phyloP scores from a whole-genome alignment of 2,888 invertebrate genomes.

The Scaptomyza parva region DNA sequence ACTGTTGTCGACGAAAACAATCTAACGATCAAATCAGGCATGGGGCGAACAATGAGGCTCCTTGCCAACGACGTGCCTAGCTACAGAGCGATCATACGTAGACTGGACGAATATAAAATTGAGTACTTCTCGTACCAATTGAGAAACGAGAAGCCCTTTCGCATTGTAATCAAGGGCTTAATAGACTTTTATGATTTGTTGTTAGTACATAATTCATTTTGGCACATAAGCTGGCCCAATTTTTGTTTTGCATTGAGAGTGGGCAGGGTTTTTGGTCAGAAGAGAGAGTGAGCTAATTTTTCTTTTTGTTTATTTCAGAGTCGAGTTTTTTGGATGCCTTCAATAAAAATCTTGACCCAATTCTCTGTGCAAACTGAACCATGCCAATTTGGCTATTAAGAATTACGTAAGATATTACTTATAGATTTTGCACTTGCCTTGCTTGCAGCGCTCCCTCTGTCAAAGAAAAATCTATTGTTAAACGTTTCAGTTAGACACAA shows the following conservation, averaged over 20 bases:
- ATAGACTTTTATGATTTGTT: conserved; percentile 22
- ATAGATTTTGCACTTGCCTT: conserved; percentile 18
- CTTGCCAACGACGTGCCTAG: too few relatives aligned
- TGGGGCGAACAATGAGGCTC: too few relatives aligned
- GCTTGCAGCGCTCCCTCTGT: neutral
- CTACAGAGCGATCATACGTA: too few relatives aligned
- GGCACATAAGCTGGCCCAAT: conserved; percentile 28
- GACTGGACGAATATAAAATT: too few relatives aligned
- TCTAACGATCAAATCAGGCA: too few relatives aligned
- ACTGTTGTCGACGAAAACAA: too few relatives aligned
- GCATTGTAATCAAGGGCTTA: too few relatives aligned
- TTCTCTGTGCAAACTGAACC: conserved; percentile 17
- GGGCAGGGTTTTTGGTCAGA: conserved; percentile 49
- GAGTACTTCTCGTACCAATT: too few relatives aligned
- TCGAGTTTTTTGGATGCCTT: conserved; percentile 23
- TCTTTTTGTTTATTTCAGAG: conserved; percentile 48
- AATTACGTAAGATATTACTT: conserved; percentile 22
- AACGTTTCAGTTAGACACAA: conserved; percentile 36
- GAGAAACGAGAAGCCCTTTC: too few relatives aligned
- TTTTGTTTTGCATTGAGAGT: conserved; percentile 52
- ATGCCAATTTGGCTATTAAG: conserved; percentile 16
- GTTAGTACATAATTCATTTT: conserved; percentile 10
- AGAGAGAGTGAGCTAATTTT: conserved; percentile 39
- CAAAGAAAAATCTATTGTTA: conserved; percentile 29
- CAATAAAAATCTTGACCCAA: conserved; percentile 58